These are phyloP conservation scores for Gracilinanus agilis DNA, from an alignment of 2,113 vertebrate species.

Conservation along the genomic window DNA sequence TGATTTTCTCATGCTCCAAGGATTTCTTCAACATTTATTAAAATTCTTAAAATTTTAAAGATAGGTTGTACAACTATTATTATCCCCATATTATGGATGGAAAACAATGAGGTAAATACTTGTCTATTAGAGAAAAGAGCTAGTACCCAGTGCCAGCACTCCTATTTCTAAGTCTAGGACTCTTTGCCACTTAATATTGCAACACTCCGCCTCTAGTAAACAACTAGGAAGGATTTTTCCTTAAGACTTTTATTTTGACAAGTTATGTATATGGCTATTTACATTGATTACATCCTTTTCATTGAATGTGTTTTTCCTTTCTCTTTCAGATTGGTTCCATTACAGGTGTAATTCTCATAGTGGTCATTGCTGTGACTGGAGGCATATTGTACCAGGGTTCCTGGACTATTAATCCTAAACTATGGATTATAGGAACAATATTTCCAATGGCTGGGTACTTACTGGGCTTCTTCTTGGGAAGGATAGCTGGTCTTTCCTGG, in stretches of 20 bases:
- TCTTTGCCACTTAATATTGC: background rate
- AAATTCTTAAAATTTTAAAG: background rate
- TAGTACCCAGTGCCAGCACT: background rate
- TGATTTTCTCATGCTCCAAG: background rate
- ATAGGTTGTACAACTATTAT: background rate
- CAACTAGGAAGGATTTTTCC: background rate
- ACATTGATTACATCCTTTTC: background rate
- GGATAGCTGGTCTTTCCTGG: conserved; percentile 92
- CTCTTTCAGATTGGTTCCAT: conserved; percentile 91
- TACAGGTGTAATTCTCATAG: conserved; percentile 87
- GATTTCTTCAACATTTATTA: background rate
- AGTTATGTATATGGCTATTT: background rate
- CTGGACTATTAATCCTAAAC: conserved; percentile 90
- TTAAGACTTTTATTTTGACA: background rate
- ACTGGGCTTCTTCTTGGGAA: conserved; percentile 91
- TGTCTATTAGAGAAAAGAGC: background rate
- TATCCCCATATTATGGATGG: background rate
- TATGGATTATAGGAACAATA: conserved; percentile 95
- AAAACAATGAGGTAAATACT: background rate
- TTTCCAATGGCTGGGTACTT: conserved; percentile 92
- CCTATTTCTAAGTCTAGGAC: background rate
- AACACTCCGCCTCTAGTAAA: background rate
- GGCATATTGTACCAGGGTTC: conserved; percentile 95
- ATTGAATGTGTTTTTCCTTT: conserved; percentile 12
- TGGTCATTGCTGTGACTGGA: conserved; percentile 92